Percentiles rank a stretch among this genome's conserved stretches.
phyloP scores from a whole-genome alignment of 2,888 invertebrate genomes.

The Erebia ligea region DNA sequence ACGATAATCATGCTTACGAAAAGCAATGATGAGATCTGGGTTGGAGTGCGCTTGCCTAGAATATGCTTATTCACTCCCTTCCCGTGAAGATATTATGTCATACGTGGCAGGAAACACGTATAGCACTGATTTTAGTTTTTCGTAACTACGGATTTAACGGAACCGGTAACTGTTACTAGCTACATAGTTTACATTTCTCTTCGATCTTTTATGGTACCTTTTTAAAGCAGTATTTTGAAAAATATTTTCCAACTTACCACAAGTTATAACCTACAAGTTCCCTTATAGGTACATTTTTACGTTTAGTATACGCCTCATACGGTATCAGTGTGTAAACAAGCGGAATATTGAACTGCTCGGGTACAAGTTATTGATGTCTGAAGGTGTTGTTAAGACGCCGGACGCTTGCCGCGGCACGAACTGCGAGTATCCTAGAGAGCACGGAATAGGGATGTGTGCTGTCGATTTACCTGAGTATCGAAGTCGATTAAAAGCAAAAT shows the following conservation, averaged over 20 bases:
- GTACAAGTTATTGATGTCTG: conserved; percentile 61
- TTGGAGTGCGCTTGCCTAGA: no score
- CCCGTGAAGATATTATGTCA: no score
- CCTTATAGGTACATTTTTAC: conserved; percentile 14
- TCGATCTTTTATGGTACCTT: not conserved
- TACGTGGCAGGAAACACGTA: no score
- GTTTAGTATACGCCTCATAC: not conserved
- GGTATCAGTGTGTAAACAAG: conserved; percentile 18
- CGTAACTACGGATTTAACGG: no score
- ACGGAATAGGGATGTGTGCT: conserved; percentile 36
- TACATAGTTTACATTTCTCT: no score
- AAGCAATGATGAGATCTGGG: no score
- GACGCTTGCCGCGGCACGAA: conserved; percentile 73
- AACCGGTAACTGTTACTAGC: no score
- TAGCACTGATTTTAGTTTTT: no score
- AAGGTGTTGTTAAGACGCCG: conserved; percentile 70
- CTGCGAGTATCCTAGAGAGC: conserved; percentile 47
- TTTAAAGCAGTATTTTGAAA: not conserved
- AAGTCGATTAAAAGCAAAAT: conserved; percentile 47
- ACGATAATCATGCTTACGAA: no score
- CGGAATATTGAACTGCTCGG: conserved; percentile 26
- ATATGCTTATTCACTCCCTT: no score
- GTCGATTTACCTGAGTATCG: conserved; percentile 48
- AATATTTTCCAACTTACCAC: not conserved
- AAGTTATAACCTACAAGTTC: not conserved